Conservation (phyloP, 2,797 vertebrate genomes). For the Cygnus olor region DNA sequence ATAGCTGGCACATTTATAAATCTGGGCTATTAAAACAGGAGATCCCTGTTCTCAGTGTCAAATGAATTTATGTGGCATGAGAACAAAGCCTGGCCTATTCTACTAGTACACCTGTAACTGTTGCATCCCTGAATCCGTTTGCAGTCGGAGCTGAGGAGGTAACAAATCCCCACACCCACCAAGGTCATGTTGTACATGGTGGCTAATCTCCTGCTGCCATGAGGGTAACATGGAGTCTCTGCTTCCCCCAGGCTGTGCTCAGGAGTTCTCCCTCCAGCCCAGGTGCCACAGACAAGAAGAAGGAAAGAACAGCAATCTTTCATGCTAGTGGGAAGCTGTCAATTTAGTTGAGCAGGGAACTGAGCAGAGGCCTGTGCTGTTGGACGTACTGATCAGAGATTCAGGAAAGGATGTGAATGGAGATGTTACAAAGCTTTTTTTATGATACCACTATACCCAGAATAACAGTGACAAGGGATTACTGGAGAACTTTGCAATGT, state of each 20-base stretch:
- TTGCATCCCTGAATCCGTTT: no score
- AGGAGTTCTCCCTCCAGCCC: background rate
- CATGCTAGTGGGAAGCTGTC: no score
- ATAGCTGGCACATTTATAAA: background rate
- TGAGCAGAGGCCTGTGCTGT: no score
- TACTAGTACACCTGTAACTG: background rate
- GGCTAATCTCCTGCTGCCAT: background rate
- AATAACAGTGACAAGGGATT: background rate
- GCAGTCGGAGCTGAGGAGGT: background rate
- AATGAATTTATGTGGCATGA: background rate
- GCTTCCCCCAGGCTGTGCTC: background rate
- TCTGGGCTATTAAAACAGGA: background rate
- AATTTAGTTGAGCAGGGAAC: no score
- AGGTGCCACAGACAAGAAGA: no score
- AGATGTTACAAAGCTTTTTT: background rate
- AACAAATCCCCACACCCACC: fast-evolving
- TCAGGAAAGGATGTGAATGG: background rate
- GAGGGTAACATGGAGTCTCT: background rate
- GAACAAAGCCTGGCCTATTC: background rate
- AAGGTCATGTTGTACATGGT: background rate
- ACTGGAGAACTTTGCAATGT: background rate
- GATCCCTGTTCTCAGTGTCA: background rate
- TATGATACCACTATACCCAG: background rate
- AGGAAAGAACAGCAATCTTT: no score
- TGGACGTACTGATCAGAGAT: no score